These are phyloP conservation scores for Myotis daubentonii DNA, from an alignment of 2,797 vertebrate genomes.

Conservation along the genomic window DNA sequence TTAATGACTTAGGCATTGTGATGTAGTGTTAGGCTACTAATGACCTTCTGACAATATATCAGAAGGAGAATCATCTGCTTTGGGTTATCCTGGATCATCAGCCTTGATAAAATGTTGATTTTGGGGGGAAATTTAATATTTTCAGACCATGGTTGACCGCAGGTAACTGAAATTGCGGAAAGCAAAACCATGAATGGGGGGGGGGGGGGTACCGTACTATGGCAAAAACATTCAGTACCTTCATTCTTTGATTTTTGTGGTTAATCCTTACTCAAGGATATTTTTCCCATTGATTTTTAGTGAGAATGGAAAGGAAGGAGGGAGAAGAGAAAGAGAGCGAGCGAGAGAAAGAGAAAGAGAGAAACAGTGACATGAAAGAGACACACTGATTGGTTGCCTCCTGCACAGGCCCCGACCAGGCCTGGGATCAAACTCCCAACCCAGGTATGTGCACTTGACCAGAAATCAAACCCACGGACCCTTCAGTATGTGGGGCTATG, in stretches of 20 bases:
- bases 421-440: too few relatives aligned
- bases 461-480: too few relatives aligned
- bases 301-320: too few relatives aligned
- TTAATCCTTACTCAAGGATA: too few relatives aligned
- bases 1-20: background rate
- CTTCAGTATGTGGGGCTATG: too few relatives aligned
- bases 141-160: background rate
- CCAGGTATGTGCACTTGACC: too few relatives aligned
- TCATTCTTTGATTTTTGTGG: background rate
- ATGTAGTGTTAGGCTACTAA: background rate
- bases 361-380: too few relatives aligned
- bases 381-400: too few relatives aligned
- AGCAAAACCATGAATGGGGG: background rate
- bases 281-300: too few relatives aligned
- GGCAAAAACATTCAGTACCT: background rate
- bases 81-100: background rate
- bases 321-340: too few relatives aligned
- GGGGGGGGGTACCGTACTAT: background rate
- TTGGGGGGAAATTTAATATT: background rate
- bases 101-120: background rate
- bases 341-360: too few relatives aligned
- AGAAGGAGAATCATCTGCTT: background rate
- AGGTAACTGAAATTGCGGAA: background rate
- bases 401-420: too few relatives aligned
- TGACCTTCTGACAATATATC: background rate